Evolutionary conservation across 2,888 invertebrate genomes (phyloP).

Genomic region (Drosophila greeni): DNA sequence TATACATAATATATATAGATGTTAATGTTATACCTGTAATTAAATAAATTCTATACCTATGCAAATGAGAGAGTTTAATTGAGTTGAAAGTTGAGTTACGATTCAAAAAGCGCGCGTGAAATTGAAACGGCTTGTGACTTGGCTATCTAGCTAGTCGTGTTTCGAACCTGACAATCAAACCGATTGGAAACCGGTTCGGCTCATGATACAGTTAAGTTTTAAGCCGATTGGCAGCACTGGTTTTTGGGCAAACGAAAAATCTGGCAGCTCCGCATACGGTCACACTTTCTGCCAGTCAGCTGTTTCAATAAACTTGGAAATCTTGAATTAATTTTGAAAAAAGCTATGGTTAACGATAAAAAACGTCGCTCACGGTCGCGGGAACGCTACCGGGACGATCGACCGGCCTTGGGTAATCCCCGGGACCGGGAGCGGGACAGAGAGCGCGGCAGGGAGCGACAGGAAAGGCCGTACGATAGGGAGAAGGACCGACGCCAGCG

Average conservation of each 20-base stretch:
- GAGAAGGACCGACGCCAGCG: slow-evolving; percentile 66
- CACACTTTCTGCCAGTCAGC: neutral
- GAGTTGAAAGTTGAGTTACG: fast-evolving
- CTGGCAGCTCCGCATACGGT: too few relatives aligned
- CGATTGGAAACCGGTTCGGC: too few relatives aligned
- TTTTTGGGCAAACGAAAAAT: too few relatives aligned
- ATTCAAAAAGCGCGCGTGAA: neutral
- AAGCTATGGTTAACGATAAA: slow-evolving; percentile 79
- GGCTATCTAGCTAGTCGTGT: neutral
- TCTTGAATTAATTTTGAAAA: neutral
- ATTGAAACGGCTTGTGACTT: neutral
- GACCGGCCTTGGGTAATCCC: slow-evolving; percentile 41
- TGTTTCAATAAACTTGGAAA: neutral
- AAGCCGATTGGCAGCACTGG: too few relatives aligned
- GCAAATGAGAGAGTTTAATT: slow-evolving; percentile 26
- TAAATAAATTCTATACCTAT: slow-evolving; percentile 72
- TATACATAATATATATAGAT: slow-evolving; percentile 68
- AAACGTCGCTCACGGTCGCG: slow-evolving; percentile 80
- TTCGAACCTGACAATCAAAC: neutral
- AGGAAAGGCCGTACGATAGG: slow-evolving; percentile 54
- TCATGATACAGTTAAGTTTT: too few relatives aligned
- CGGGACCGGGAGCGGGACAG: slow-evolving; percentile 64
- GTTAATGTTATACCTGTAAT: slow-evolving; percentile 70
- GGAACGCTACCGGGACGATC: slow-evolving; percentile 69
- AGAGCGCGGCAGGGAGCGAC: slow-evolving; percentile 46